Evolutionary conservation across 2,888 invertebrate genomes (phyloP).

Genomic region (Osmoderma eremita): DNA sequence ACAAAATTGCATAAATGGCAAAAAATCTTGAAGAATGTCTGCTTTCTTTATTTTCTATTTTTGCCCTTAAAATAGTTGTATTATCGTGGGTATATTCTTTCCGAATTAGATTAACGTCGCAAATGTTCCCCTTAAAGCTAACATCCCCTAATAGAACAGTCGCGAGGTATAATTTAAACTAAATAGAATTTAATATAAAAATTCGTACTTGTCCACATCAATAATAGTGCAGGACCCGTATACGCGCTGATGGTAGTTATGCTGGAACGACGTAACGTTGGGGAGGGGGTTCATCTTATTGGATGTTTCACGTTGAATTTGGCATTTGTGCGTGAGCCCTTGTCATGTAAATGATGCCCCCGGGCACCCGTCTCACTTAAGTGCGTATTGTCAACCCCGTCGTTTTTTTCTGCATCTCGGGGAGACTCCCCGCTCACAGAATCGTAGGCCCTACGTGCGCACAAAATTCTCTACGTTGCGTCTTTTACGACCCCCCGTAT

Average conservation of each 20-base stretch:
- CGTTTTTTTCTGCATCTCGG: conserved; percentile 40
- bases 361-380: conserved; percentile 58
- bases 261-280: conserved; percentile 46
- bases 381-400: conserved; percentile 51
- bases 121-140: not conserved
- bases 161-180: conserved; percentile 36
- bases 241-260: conserved; percentile 52
- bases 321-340: conserved; percentile 60
- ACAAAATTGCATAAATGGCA: too few species aligned
- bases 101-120: not conserved
- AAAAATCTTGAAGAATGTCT: not conserved
- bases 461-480: conserved; percentile 38
- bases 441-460: conserved; percentile 18
- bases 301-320: conserved; percentile 60
- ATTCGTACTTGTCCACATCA: conserved; percentile 49
- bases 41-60: not conserved
- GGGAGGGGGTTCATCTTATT: conserved; percentile 52
- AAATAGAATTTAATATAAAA: conserved; percentile 44
- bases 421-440: conserved; percentile 22
- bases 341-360: conserved; percentile 71
- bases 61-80: too few species aligned
- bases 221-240: conserved; percentile 50
- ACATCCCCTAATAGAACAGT: conserved; percentile 1
- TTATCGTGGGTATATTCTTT: not conserved
- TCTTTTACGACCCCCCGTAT: conserved; percentile 38